phyloP scores from a whole-genome alignment of 1,140 invertebrate species.

The Brachionus koreanus region DNA sequence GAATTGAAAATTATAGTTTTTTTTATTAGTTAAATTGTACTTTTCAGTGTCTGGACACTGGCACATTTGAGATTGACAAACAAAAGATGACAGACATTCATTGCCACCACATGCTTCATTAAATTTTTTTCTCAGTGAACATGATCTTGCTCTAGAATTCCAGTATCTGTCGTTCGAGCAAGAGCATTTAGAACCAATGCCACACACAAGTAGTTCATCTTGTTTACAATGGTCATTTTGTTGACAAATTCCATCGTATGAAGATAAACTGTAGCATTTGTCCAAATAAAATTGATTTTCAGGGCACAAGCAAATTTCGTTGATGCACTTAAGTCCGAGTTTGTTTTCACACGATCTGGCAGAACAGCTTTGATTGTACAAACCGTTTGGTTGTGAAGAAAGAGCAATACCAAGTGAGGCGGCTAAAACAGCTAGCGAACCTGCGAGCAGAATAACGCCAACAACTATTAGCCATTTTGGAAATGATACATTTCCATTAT shows the following conservation, averaged over 20 bases:
- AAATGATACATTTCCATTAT: not conserved
- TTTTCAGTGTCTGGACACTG: too few species aligned
- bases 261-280: not conserved
- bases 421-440: not conserved
- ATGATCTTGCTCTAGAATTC: not conserved
- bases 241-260: not conserved
- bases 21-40: too few species aligned
- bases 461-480: not conserved
- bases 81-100: not conserved
- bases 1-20: too few species aligned
- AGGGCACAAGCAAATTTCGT: not conserved
- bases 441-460: not conserved
- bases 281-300: not conserved
- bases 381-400: not conserved
- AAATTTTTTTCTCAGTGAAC: not conserved
- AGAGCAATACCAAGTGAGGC: not conserved
- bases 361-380: not conserved
- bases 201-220: not conserved
- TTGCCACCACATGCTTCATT: not conserved
- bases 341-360: not conserved
- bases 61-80: not conserved
- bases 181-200: not conserved
- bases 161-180: not conserved
- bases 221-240: not conserved
- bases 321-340: not conserved